Percentiles rank a stretch among this genome's conserved stretches.
Evolutionary conservation across 2,113 vertebrate genomes (phyloP).

Genomic region (Plestiodon gilberti): DNA sequence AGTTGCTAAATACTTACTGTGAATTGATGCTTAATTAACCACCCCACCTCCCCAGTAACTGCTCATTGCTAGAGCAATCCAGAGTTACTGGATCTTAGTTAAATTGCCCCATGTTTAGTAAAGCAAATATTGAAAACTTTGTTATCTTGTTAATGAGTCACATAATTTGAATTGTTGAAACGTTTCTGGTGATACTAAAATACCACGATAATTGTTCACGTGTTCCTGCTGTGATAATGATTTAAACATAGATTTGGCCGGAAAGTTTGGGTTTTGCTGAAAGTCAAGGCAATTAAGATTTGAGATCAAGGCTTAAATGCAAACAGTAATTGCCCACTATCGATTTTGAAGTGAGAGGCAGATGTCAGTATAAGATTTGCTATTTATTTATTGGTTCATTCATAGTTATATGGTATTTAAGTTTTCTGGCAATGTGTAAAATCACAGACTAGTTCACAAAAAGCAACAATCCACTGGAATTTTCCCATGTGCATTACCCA

Average conservation of each 20-base stretch:
- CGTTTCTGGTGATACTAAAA: neutral
- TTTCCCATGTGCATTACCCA: neutral
- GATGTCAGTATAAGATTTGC: neutral
- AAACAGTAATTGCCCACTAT: neutral
- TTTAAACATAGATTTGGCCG: conserved; percentile 30
- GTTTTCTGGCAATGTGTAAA: conserved; percentile 19
- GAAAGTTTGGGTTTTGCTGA: conserved; percentile 15
- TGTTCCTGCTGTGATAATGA: neutral
- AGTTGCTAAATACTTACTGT: conserved; percentile 50
- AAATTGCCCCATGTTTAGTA: conserved; percentile 25
- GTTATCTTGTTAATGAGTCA: conserved; percentile 25
- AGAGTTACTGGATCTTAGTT: conserved; percentile 30
- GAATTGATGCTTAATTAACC: conserved; percentile 66
- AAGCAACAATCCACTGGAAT: neutral
- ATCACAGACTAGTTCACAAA: neutral
- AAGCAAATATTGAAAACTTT: conserved; percentile 25
- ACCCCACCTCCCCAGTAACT: conserved; percentile 45
- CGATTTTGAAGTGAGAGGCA: conserved; percentile 19
- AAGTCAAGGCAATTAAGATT: neutral
- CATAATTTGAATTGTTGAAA: neutral
- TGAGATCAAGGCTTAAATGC: neutral
- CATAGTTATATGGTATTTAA: conserved; percentile 35
- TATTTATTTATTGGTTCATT: conserved; percentile 9
- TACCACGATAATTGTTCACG: neutral
- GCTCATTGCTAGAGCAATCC: conserved; percentile 17